Evolutionary conservation across 2,113 vertebrate species (phyloP).

Genomic region (Potamarius usumacintae): DNA sequence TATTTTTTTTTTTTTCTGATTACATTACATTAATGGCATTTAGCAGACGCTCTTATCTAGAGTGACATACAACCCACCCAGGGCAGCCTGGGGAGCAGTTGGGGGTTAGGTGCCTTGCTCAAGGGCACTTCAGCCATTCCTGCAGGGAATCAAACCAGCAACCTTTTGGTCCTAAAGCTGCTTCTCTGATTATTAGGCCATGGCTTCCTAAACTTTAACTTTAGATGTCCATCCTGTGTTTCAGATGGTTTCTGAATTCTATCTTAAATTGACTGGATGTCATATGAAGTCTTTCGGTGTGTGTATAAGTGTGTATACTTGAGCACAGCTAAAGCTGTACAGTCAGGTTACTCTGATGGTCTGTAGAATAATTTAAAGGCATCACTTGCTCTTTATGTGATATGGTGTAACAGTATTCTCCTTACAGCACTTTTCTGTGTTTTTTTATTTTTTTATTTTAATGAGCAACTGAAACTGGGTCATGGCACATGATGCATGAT

Average conservation of each 20-base stretch:
- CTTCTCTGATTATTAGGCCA: too few relatives aligned
- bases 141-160: too few relatives aligned
- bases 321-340: background rate
- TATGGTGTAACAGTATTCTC: background rate
- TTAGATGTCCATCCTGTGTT: background rate
- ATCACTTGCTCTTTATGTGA: background rate
- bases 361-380: background rate
- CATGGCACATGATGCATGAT: slow-evolving; percentile 25
- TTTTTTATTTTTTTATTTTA: background rate
- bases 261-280: background rate
- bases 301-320: background rate
- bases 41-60: too few relatives aligned
- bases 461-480: slow-evolving; percentile 46
- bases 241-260: background rate
- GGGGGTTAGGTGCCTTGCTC: too few relatives aligned
- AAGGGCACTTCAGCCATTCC: too few relatives aligned
- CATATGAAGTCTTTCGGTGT: background rate
- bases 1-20: too few relatives aligned
- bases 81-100: too few relatives aligned
- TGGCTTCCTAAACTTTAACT: too few relatives aligned
- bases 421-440: slow-evolving; percentile 25
- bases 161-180: too few relatives aligned
- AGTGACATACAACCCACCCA: too few relatives aligned
- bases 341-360: background rate
- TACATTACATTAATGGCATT: too few relatives aligned